Evolutionary conservation across 92 coral and sea anemone genomes (phyloP).

Genomic region (Epizoanthus fatuus): DNA sequence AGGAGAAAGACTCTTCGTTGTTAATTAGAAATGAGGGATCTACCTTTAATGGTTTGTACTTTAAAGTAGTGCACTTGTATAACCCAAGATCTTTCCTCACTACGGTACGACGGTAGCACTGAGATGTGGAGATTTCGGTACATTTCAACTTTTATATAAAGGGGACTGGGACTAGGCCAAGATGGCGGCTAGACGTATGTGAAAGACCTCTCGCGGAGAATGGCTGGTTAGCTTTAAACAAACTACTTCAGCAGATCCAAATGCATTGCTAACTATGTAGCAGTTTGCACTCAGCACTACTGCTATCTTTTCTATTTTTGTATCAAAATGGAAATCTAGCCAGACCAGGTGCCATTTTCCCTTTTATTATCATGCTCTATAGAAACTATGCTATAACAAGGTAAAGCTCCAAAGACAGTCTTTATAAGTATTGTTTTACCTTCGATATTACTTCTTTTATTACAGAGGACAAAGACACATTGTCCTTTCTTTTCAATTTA

Average conservation of each 20-base stretch:
- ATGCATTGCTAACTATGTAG: neutral
- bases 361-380: neutral
- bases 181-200: neutral
- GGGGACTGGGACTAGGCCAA: too few species aligned
- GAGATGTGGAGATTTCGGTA: too few species aligned
- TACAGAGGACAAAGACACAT: neutral
- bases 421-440: neutral
- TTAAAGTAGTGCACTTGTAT: too few species aligned
- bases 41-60: too few species aligned
- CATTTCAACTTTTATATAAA: too few species aligned
- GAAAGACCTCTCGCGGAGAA: neutral
- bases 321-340: neutral
- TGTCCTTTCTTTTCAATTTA: too few species aligned
- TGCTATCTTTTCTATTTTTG: too few species aligned
- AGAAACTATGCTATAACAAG: neutral
- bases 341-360: neutral
- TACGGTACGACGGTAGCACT: too few species aligned
- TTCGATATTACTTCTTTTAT: neutral
- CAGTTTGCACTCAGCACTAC: too few species aligned
- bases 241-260: neutral
- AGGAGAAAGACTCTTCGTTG: too few species aligned
- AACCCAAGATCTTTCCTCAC: too few species aligned
- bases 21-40: too few species aligned
- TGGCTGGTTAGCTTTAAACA: neutral
- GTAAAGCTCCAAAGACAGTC: neutral